Base-by-base conservation (phyloP, 2,888 invertebrate species). In the Drosophila robusta region DNA sequence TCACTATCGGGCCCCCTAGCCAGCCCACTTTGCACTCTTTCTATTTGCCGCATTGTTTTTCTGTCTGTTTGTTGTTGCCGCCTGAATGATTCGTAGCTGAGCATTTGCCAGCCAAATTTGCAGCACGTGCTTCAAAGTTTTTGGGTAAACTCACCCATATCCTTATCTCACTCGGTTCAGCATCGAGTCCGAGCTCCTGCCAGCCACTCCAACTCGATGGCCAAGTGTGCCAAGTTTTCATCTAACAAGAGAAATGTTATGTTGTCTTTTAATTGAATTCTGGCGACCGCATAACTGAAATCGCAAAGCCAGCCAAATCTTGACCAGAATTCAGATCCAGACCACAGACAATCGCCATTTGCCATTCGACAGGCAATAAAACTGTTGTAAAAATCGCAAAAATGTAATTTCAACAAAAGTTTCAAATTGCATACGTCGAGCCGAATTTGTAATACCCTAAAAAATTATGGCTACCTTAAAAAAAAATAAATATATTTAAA, bases 181-280 rank as follows among this genome's bases (percentile, higher is more conserved):
- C 38, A n/a, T 18, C 16, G 11, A 47, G 41, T 49, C 44, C 68
- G 47, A 68, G 12, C 34, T 34, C 32, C n/a, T 4, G 39, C 29
- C 3, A 9, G 9, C 3, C 22, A 22, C 34, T 14, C 38, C 38
- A 38, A 38, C 14, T 38, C 14, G 14, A 12, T 39, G 57, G 41
- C 56, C 62, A 47, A 49, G 16, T 49, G 41, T 57, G 36, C 49
- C 42, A 72, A 75, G 67, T 51, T 55, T 57, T 60, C 63, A 86
- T 68, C 77, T 62, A 70, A 44, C 57, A 52, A 61, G 68, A 72
- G 66, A 74, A 74, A 70, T 86, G 80, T 81, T 85, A 89, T 84
- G 89, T 82, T 78, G 70, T 66, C 69, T 87, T 88, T 89, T 87
- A 87, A 87, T 87, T 87, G 86, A 87, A 87, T 87, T 87, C 80